phyloP scores from a whole-genome alignment of 2,113 vertebrate genomes.

The Aphyosemion australe region DNA sequence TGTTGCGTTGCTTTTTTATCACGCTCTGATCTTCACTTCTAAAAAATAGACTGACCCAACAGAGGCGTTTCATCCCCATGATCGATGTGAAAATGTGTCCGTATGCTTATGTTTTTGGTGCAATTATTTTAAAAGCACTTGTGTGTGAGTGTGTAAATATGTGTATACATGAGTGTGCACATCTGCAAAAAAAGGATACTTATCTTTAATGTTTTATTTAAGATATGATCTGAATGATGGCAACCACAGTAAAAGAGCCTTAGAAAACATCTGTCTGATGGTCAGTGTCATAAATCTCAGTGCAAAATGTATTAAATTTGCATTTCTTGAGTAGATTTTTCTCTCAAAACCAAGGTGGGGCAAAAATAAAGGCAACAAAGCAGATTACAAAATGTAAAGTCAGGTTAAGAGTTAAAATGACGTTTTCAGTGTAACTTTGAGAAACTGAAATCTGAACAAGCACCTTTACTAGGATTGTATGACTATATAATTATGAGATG shows the following conservation, averaged over 20 bases:
- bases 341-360: background rate
- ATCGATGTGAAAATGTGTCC: constrained; percentile 27
- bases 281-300: too few species aligned
- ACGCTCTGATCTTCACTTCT: constrained; percentile 27
- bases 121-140: background rate
- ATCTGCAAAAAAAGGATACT: background rate
- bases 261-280: too few species aligned
- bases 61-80: constrained; percentile 16
- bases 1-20: constrained; percentile 17
- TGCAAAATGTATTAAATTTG: too few species aligned
- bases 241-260: background rate
- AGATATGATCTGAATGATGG: background rate
- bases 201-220: background rate
- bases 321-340: too few species aligned
- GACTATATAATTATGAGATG: constrained; percentile 20
- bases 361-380: background rate
- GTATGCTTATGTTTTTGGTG: background rate
- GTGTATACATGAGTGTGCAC: constrained; percentile 1
- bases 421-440: constrained; percentile 17
- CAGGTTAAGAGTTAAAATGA: constrained; percentile 12
- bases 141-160: constrained; percentile 6
- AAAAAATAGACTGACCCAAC: background rate
- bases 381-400: background rate
- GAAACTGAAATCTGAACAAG: constrained; percentile 27
- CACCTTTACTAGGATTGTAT: background rate